phyloP scores from a whole-genome alignment of 92 coral and sea anemone species.

The Paramuricea clavata region DNA sequence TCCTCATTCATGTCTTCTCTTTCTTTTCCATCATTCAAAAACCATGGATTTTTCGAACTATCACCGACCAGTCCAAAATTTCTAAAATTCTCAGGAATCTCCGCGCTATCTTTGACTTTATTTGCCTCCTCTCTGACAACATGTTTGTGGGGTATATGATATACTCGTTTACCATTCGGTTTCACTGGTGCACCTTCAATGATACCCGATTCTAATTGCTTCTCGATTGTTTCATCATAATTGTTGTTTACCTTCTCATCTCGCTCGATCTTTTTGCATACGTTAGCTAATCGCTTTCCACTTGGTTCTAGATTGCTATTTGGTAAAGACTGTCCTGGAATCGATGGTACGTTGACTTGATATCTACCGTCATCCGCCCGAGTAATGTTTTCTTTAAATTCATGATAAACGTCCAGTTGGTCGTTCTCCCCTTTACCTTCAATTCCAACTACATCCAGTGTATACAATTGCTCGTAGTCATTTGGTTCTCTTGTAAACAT shows the following conservation, averaged over 20 bases:
- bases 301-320: slow-evolving; percentile 35
- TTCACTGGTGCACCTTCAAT: slow-evolving; percentile 8
- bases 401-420: slow-evolving; percentile 31
- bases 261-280: slow-evolving; percentile 15
- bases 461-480: slow-evolving; percentile 6
- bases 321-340: slow-evolving; percentile 40
- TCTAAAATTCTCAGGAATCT: not conserved
- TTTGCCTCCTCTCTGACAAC: slow-evolving; percentile 19
- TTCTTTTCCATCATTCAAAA: slow-evolving; percentile 51
- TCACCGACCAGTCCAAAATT: slow-evolving; percentile 51
- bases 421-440: slow-evolving; percentile 1
- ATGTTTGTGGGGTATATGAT: slow-evolving; percentile 5
- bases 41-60: slow-evolving; percentile 48
- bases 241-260: not conserved
- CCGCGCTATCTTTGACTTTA: slow-evolving; percentile 19
- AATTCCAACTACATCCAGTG: not conserved
- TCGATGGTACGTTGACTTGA: slow-evolving; percentile 59
- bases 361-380: slow-evolving; percentile 60
- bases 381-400: slow-evolving; percentile 55
- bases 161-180: slow-evolving; percentile 11
- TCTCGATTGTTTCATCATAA: not conserved
- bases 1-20: slow-evolving; percentile 20
- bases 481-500: slow-evolving; percentile 18
- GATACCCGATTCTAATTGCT: not conserved
- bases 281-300: slow-evolving; percentile 16